Evolutionary conservation across 2,888 invertebrate genomes (phyloP).

Genomic region (Temnothorax ravouxi): DNA sequence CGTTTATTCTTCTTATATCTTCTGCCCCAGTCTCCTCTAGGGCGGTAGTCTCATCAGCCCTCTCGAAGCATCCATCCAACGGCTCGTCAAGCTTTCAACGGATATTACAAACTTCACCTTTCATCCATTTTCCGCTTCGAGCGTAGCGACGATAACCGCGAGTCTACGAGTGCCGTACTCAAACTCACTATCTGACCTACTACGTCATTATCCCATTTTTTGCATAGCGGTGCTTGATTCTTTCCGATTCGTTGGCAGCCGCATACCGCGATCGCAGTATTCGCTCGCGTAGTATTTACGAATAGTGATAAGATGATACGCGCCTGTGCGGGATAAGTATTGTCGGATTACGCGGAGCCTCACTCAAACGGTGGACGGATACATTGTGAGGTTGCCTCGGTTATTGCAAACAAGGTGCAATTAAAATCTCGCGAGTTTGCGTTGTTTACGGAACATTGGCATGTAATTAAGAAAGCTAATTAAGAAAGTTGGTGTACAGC

Average conservation of each 20-base stretch:
- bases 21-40: constrained; percentile 19
- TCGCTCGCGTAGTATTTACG: background rate
- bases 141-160: constrained; percentile 58
- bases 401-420: constrained; percentile 67
- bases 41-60: constrained; percentile 63
- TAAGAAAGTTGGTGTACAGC: constrained; percentile 52
- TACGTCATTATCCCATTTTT: constrained; percentile 40
- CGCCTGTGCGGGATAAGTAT: background rate
- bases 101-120: constrained; percentile 76
- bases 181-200: constrained; percentile 16
- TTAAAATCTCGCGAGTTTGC: constrained; percentile 75
- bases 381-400: background rate
- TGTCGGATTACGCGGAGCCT: background rate
- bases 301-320: background rate
- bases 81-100: constrained; percentile 74
- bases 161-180: constrained; percentile 32
- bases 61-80: constrained; percentile 73
- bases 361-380: background rate
- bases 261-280: constrained; percentile 29
- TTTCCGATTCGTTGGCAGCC: constrained; percentile 49
- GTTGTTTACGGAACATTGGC: constrained; percentile 70
- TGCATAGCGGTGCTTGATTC: constrained; percentile 36
- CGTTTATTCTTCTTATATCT: constrained; percentile 50
- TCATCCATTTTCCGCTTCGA: constrained; percentile 70
- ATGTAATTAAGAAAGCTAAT: constrained; percentile 72